Base-by-base conservation (phyloP, 2,113 vertebrate species). In the Poeciliopsis prolifica region DNA sequence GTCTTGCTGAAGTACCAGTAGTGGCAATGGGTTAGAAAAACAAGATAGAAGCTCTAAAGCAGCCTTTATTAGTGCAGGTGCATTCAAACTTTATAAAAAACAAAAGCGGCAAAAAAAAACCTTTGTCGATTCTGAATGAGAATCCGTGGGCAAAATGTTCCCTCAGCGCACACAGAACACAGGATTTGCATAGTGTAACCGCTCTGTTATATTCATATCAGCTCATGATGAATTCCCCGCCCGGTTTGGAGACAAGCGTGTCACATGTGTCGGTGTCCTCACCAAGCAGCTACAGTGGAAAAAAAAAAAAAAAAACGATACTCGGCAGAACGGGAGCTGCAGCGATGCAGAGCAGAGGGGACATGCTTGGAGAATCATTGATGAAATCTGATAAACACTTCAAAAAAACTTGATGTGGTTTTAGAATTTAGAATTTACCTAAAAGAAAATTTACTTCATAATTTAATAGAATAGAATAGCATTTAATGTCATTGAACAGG, bases 121-220 rank as follows among this genome's bases (percentile, higher is more conserved):
- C 22, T 8, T 58, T n/a, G 8, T 10, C 10, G n/a, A 22, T 51
- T 75, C 64, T 75, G 35, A 31, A 67, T 61, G 24, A 31, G 1
- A 67, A 61, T 28, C 12, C 2, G 30, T 44, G 8, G 19, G 22
- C 35, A 44, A 22, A 10, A 42, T 14, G 48, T 11, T 5, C 48
- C 2, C 30, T 61, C 30, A 17, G 35, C 10, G 37, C 3, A 33
- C 26, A n/a, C 60, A 51, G 17, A 33, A 26, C 44, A 5, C 48
- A 71, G 7, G 11, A 67, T n/a, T 33, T 37, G 14, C 24, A 61
- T 4, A 3, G 13, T 15, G 11, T 74, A 71, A 74, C 48, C 42
- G 72, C 48, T 70, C 78, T 64, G 65, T 75, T 69, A 62, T 44
- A n/a, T 3, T 42, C 30, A 35, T 5, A 68, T 78, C 2, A 61